Evolutionary conservation across 2,888 invertebrate species (phyloP).

Genomic region (Lochmaea capreae): DNA sequence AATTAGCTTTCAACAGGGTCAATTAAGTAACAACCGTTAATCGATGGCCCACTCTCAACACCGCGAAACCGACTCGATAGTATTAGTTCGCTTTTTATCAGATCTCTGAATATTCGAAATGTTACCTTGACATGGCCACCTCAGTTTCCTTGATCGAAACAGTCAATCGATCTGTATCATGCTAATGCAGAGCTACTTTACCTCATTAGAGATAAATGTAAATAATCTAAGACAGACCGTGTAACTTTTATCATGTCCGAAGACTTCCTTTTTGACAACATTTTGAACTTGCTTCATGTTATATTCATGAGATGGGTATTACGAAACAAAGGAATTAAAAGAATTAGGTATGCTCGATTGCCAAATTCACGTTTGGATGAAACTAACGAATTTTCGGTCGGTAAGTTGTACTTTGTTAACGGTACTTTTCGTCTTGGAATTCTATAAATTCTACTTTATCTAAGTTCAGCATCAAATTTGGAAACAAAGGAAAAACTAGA

Average conservation of each 20-base stretch:
- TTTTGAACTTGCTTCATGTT: conserved; percentile 28
- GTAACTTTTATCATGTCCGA: conserved; percentile 44
- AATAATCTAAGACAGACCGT: conserved; percentile 50
- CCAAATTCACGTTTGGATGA: neutral
- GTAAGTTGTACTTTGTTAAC: neutral
- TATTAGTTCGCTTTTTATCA: conserved; percentile 14
- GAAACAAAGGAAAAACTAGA: neutral
- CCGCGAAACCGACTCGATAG: neutral
- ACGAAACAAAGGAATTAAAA: conserved; percentile 13
- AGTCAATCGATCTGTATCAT: conserved; percentile 53
- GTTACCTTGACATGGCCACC: conserved; percentile 49
- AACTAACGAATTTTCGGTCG: neutral
- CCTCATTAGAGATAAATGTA: conserved; percentile 59
- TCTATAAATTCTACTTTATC: neutral
- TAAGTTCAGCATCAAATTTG: neutral
- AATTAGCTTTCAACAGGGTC: too few species aligned
- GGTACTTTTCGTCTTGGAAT: neutral
- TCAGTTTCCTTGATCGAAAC: conserved; percentile 48
- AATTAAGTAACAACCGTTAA: conserved; percentile 23
- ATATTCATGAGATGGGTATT: conserved; percentile 34
- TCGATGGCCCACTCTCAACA: conserved; percentile 9
- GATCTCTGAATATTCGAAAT: conserved; percentile 36
- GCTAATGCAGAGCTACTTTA: conserved; percentile 51
- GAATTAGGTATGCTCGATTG: conserved; percentile 3
- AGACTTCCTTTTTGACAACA: conserved; percentile 43